Evolutionary conservation across 2,888 invertebrate species (phyloP).

Genomic region (Lottia gigantea): DNA sequence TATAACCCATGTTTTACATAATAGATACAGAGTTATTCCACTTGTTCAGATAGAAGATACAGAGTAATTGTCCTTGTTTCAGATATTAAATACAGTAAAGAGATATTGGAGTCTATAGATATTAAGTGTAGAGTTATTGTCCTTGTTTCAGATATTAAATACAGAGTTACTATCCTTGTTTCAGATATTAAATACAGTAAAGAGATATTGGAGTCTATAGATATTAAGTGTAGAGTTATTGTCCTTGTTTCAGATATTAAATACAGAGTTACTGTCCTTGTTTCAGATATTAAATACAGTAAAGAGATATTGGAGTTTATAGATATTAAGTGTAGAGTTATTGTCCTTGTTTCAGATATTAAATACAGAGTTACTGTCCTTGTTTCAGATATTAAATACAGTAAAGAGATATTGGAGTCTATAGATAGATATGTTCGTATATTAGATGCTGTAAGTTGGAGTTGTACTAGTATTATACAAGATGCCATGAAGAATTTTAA

Average conservation of each 20-base stretch:
- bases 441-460: background rate
- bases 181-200: no score
- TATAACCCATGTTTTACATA: no score
- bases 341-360: constrained; percentile 12
- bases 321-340: constrained; percentile 18
- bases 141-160: no score
- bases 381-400: constrained; percentile 18
- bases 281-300: constrained; percentile 19
- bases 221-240: background rate
- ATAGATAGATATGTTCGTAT: constrained; percentile 30
- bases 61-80: no score
- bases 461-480: constrained; percentile 33
- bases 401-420: constrained; percentile 25
- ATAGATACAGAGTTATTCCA: no score
- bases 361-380: constrained; percentile 4
- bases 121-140: no score
- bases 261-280: background rate
- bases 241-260: constrained; percentile 13
- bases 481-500: constrained; percentile 37
- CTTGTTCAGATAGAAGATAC: no score
- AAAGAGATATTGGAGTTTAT: constrained; percentile 28
- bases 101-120: no score
- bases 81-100: no score
- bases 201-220: no score
- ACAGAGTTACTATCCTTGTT: no score